These are phyloP conservation scores for Branchellion lobata DNA, from an alignment of 2,888 invertebrate species.

Conservation along the genomic window DNA sequence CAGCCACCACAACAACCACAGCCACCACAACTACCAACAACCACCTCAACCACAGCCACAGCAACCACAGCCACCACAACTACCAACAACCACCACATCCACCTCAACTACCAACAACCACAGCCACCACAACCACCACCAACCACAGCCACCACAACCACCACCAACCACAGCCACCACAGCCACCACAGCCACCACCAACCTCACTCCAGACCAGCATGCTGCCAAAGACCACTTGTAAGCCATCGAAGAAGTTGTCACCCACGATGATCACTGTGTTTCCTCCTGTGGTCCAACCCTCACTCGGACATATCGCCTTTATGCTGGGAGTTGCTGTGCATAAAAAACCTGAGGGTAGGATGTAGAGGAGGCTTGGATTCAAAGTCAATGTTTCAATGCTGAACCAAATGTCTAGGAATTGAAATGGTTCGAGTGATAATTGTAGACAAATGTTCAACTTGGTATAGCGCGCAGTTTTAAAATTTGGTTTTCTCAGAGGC, in stretches of 20 bases:
- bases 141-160: too few species aligned
- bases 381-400: too few species aligned
- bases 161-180: neutral
- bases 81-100: too few species aligned
- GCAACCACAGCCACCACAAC: too few species aligned
- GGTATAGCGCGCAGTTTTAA: neutral
- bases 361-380: neutral
- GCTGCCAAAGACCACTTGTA: constrained; percentile 97
- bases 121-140: too few species aligned
- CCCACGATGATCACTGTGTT: constrained; percentile 96
- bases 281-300: constrained; percentile 99
- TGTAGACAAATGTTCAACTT: neutral
- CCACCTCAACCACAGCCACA: too few species aligned
- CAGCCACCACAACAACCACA: too few species aligned
- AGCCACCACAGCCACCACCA: constrained; percentile 56
- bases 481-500: too few species aligned
- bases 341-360: constrained; percentile 49
- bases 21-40: too few species aligned
- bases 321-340: constrained; percentile 79
- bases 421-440: too few species aligned
- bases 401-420: too few species aligned
- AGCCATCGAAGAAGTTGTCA: constrained; percentile 98
- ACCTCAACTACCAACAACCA: too few species aligned
- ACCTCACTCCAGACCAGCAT: constrained; percentile 99
- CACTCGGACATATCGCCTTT: constrained; percentile 97